Evolutionary conservation across 2,888 invertebrate species (phyloP).

Genomic region (Abscondita cerata): DNA sequence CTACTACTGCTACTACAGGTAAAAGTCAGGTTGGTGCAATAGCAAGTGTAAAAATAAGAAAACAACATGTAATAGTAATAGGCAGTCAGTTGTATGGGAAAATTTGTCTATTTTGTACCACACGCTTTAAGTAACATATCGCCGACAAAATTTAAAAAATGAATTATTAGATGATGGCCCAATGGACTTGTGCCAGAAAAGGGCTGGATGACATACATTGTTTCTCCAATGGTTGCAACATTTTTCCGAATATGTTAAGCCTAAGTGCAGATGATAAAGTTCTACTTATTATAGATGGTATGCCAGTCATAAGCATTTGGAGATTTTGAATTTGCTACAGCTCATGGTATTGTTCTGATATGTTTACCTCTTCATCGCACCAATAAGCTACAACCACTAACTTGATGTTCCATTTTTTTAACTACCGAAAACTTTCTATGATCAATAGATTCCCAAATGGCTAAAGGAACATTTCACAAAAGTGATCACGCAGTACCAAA

Average conservation of each 20-base stretch:
- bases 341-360: slow-evolving; percentile 44
- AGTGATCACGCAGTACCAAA: neutral
- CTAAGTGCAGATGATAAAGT: slow-evolving; percentile 34
- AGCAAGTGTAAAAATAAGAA: neutral
- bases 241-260: slow-evolving; percentile 14
- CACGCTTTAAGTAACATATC: slow-evolving; percentile 52
- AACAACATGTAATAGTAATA: neutral
- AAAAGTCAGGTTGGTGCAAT: neutral
- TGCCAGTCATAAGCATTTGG: slow-evolving; percentile 38
- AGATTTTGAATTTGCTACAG: slow-evolving; percentile 45
- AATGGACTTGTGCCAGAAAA: slow-evolving; percentile 36
- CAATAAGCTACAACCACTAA: neutral
- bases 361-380: slow-evolving; percentile 21
- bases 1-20: neutral
- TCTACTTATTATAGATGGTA: slow-evolving; percentile 47
- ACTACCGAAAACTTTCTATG: neutral
- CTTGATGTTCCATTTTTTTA: neutral
- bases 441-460: neutral
- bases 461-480: neutral
- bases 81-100: neutral
- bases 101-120: slow-evolving; percentile 36
- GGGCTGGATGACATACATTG: slow-evolving; percentile 35
- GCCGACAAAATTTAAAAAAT: slow-evolving; percentile 41
- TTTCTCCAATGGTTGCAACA: too few relatives aligned
- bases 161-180: slow-evolving; percentile 49